phyloP scores from a whole-genome alignment of 2,888 invertebrate species.

The Cristatella mucedo region DNA sequence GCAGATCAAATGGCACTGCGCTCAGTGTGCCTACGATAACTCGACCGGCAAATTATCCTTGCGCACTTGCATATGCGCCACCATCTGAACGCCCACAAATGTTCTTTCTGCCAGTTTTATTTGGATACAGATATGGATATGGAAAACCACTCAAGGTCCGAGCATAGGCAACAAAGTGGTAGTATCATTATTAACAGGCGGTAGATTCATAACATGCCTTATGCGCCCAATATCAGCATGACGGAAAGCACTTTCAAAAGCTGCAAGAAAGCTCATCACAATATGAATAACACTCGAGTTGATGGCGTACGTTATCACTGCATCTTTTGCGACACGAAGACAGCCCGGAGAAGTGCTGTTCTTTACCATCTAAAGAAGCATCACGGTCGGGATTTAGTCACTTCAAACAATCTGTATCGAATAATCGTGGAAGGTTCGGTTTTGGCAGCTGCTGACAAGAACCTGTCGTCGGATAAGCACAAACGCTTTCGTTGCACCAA shows the following conservation, averaged over 20 bases:
- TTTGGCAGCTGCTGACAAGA: no score
- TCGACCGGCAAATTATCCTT: conserved; percentile 21
- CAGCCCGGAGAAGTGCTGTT: conserved; percentile 78
- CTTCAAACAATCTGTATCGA: no score
- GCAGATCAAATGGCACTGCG: conserved; percentile 53
- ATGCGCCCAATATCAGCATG: no score
- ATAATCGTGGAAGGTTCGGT: no score
- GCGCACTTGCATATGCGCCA: conserved; percentile 24
- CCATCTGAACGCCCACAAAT: conserved; percentile 55
- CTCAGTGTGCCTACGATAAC: conserved; percentile 58
- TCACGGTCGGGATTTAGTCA: no score
- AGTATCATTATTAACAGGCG: no score
- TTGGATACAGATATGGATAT: conserved; percentile 78
- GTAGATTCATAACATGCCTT: no score
- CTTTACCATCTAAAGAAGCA: conserved; percentile 73
- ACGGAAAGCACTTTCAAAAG: no score
- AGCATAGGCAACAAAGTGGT: no score
- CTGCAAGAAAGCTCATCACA: no score
- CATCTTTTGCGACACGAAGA: conserved; percentile 6
- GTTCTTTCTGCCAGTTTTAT: conserved; percentile 72
- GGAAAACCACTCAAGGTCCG: conserved; percentile 65
- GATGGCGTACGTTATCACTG: conserved; percentile 1
- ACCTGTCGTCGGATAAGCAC: no score
- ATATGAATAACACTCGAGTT: neutral
- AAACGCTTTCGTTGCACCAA: no score